These are phyloP conservation scores for Phenganax marumi DNA, from an alignment of 92 coral and sea anemone species.

Conservation along the genomic window DNA sequence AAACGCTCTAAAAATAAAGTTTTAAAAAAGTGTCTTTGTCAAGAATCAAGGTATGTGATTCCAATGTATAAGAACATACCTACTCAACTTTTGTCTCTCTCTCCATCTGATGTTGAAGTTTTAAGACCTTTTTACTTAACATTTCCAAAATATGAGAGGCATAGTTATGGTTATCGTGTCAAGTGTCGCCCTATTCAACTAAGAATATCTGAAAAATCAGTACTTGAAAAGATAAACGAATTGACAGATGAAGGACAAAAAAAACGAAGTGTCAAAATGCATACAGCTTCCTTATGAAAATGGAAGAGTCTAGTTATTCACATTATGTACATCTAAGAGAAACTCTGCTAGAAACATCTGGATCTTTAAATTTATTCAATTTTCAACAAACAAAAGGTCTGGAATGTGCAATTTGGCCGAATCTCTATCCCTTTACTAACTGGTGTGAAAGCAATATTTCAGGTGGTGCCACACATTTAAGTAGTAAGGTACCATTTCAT, in stretches of 20 bases:
- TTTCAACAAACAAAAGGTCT: conserved; percentile 28
- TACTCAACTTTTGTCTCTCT: background rate
- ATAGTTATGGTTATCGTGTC: conserved; percentile 40
- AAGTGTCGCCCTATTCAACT: conserved; percentile 2
- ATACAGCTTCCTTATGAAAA: background rate
- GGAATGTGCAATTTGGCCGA: conserved; percentile 55
- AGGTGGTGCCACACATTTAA: background rate
- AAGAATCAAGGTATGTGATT: background rate
- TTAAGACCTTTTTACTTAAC: conserved; percentile 42
- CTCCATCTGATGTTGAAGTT: background rate
- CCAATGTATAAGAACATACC: background rate
- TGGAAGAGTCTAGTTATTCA: background rate
- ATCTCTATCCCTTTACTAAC: conserved; percentile 20
- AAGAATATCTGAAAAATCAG: background rate
- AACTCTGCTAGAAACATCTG: background rate
- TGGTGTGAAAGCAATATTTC: conserved; percentile 49
- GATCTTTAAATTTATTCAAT: conserved; percentile 12
- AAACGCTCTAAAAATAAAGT: background rate
- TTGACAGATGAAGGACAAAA: background rate
- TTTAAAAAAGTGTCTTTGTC: background rate
- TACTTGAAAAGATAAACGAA: background rate
- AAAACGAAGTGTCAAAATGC: background rate
- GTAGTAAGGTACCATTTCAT: conserved; percentile 32
- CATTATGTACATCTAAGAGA: conserved; percentile 3
- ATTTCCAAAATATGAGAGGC: background rate